Evolutionary conservation across 1,140 invertebrate species (phyloP).

Genomic region (Choristoneura fumiferana): DNA sequence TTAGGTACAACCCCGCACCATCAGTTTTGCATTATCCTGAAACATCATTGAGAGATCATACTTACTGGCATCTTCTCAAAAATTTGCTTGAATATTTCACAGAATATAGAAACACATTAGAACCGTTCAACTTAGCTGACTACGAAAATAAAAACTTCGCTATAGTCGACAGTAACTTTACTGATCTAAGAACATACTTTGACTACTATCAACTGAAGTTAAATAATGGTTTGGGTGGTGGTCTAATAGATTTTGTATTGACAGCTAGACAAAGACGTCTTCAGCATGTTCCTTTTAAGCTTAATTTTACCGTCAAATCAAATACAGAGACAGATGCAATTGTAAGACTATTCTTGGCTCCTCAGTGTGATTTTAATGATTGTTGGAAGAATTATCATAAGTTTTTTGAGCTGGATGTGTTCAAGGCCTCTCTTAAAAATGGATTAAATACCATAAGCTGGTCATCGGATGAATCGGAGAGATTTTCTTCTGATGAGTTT

Average conservation of each 20-base stretch:
- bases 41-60: constrained; percentile 82
- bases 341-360: constrained; percentile 79
- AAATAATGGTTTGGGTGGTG: constrained; percentile 37
- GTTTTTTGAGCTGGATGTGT: constrained; percentile 59
- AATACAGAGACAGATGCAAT: constrained; percentile 63
- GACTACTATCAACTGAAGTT: constrained; percentile 55
- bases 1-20: constrained; percentile 72
- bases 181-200: constrained; percentile 55
- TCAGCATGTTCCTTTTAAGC: constrained; percentile 78
- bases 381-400: constrained; percentile 50
- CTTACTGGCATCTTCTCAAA: constrained; percentile 81
- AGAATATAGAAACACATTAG: constrained; percentile 77
- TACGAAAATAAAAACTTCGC: constrained; percentile 74
- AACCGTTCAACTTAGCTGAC: constrained; percentile 80
- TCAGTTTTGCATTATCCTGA: constrained; percentile 76
- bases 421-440: constrained; percentile 39
- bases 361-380: constrained; percentile 60
- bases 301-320: constrained; percentile 76
- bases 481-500: constrained; percentile 50
- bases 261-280: constrained; percentile 73
- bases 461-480: constrained; percentile 42
- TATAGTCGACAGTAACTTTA: constrained; percentile 72
- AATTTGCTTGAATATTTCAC: constrained; percentile 79
- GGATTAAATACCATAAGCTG: constrained; percentile 52
- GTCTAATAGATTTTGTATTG: constrained; percentile 27